These are phyloP conservation scores for Stichodactyla helianthus DNA, from an alignment of 64 coral and sea anemone genomes.

Conservation along the genomic window DNA sequence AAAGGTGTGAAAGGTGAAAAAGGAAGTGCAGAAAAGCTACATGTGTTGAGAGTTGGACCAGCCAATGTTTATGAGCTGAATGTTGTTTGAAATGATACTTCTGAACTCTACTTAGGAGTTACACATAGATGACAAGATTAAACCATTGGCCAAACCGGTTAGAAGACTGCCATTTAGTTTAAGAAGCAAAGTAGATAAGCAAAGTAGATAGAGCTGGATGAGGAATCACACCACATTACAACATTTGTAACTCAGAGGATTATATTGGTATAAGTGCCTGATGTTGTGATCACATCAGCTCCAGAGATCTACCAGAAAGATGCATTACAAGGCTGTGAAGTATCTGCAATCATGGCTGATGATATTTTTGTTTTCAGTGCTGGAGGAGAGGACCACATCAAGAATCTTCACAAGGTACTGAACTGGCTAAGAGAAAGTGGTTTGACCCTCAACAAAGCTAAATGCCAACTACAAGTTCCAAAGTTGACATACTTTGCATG, in stretches of 20 bases:
- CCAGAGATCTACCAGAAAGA: too few relatives aligned
- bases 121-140: slow-evolving; percentile 35
- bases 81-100: not conserved
- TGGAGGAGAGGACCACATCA: too few relatives aligned
- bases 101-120: slow-evolving; percentile 24
- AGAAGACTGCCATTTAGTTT: slow-evolving; percentile 46
- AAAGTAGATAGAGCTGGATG: too few relatives aligned
- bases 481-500: slow-evolving; percentile 4
- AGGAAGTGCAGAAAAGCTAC: slow-evolving; percentile 34
- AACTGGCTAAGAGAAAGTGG: not conserved
- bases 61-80: not conserved
- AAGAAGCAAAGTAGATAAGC: slow-evolving; percentile 45
- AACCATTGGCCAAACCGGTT: slow-evolving; percentile 45
- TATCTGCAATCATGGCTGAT: too few relatives aligned
- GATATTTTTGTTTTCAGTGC: too few relatives aligned
- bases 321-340: too few relatives aligned
- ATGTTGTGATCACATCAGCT: too few relatives aligned
- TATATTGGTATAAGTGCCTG: too few relatives aligned
- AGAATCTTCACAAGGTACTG: not conserved
- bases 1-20: slow-evolving; percentile 3
- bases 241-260: too few relatives aligned
- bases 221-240: too few relatives aligned
- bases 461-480: too few relatives aligned
- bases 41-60: slow-evolving; percentile 57
- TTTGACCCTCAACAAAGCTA: not conserved